Percentiles rank a stretch among this genome's conserved stretches.
Conservation (phyloP, 2,888 invertebrate genomes). For the Ametastegia equiseti region DNA sequence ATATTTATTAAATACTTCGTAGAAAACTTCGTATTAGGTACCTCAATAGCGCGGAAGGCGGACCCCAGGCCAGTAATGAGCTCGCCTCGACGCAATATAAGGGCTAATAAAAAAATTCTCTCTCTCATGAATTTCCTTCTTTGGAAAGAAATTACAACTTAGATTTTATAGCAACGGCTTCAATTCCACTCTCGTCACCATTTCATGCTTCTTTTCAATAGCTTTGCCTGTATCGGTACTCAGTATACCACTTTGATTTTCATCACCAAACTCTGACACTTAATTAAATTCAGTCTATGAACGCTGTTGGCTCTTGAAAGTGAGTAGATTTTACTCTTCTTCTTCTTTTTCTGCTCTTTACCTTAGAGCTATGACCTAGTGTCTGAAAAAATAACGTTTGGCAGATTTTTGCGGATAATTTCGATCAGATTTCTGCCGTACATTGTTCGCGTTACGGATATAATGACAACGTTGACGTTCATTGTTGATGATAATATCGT, state of each 20-base stretch:
- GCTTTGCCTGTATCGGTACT: no score
- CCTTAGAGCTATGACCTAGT: not conserved
- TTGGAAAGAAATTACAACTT: not conserved
- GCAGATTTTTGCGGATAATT: not conserved
- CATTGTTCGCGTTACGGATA: not conserved
- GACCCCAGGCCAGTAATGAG: not conserved
- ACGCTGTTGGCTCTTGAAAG: no score
- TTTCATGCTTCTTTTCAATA: not conserved
- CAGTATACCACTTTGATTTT: no score
- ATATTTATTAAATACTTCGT: not conserved
- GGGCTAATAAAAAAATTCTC: not conserved
- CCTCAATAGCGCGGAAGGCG: not conserved
- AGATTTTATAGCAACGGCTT: not conserved
- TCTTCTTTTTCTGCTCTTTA: not conserved
- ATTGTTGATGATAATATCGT: constrained; percentile 21
- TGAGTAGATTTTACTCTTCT: no score
- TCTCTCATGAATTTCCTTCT: not conserved
- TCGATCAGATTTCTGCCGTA: not conserved
- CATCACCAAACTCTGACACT: no score
- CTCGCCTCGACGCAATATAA: not conserved
- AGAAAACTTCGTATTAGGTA: not conserved
- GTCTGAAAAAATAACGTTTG: not conserved
- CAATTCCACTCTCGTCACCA: not conserved
- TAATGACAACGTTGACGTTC: constrained; percentile 9
- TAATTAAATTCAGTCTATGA: no score